A percentile compares a stretch with the other conserved stretches of the same genome.
phyloP scores from a whole-genome alignment of 2,888 invertebrate species.

The Silvanus unidentatus region DNA sequence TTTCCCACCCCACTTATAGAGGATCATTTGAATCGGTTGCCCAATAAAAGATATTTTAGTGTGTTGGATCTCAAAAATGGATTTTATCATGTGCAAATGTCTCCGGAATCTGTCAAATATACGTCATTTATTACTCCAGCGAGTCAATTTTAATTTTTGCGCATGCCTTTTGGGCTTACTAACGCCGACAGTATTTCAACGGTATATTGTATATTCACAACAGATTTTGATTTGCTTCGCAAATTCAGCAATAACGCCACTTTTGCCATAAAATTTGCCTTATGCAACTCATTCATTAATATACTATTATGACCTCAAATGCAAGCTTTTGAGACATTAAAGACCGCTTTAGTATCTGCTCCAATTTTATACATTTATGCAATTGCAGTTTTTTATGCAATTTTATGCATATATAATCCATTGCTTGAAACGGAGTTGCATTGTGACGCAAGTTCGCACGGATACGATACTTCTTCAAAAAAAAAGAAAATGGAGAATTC shows the following conservation, averaged over 20 bases:
- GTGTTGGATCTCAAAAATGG: conserved; percentile 25
- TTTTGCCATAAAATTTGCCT: too few species aligned
- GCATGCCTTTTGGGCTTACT: conserved; percentile 26
- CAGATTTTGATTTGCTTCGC: too few species aligned
- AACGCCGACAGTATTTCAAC: conserved; percentile 7
- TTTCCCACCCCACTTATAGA: conserved; percentile 6
- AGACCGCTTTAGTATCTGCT: conserved; percentile 12
- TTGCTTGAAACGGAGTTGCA: conserved; percentile 29
- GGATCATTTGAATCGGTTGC: conserved; percentile 18
- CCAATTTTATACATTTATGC: too few species aligned
- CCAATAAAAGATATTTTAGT: conserved; percentile 21
- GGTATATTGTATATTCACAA: too few species aligned
- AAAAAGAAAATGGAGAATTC: conserved; percentile 22
- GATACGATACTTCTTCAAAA: too few species aligned
- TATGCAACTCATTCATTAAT: too few species aligned
- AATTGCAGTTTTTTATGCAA: too few species aligned
- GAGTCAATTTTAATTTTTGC: conserved; percentile 23
- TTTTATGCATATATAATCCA: conserved; percentile 23
- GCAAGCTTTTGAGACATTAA: conserved; percentile 22
- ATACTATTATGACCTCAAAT: too few species aligned
- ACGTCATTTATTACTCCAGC: conserved; percentile 26
- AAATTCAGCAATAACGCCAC: too few species aligned
- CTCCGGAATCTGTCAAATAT: conserved; percentile 18
- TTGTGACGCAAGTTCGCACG: conserved; percentile 27
- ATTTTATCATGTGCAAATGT: conserved; percentile 25